phyloP scores from a whole-genome alignment of 2,113 vertebrate species.

The Pteronura brasiliensis region DNA sequence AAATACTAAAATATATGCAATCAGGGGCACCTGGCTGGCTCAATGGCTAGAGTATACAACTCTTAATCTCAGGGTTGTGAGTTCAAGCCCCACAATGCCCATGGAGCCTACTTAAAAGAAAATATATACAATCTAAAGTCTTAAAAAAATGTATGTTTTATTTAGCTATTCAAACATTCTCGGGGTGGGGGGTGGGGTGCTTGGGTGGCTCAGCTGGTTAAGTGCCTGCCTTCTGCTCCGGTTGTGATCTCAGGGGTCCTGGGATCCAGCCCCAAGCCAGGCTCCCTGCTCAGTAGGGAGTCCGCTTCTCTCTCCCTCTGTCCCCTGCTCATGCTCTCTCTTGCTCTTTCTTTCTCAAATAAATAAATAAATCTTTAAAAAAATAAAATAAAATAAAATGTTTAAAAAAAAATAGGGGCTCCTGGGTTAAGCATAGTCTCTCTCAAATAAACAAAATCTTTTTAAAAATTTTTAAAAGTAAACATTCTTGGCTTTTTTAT shows the following conservation, averaged over 20 bases:
- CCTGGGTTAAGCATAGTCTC: too few relatives aligned
- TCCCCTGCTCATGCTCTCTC: too few relatives aligned
- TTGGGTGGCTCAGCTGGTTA: not conserved
- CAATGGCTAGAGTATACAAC: not conserved
- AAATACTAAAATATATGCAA: constrained; percentile 6
- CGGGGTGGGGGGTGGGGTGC: too few relatives aligned
- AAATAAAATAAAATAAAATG: too few relatives aligned
- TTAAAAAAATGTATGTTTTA: constrained; percentile 13
- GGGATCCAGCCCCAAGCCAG: too few relatives aligned
- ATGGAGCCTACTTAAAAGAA: not conserved
- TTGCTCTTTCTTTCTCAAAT: too few relatives aligned
- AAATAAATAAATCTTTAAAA: too few relatives aligned
- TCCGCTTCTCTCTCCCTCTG: not conserved
- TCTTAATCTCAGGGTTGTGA: not conserved
- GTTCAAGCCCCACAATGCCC: not conserved
- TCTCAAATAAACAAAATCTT: too few relatives aligned
- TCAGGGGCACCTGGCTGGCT: not conserved
- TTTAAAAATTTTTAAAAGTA: too few relatives aligned
- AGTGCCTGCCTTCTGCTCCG: not conserved
- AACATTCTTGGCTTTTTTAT: not conserved
- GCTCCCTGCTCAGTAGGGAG: not conserved
- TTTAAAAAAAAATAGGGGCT: too few relatives aligned
- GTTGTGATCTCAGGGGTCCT: not conserved
- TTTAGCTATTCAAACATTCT: constrained; percentile 11
- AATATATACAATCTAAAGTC: not conserved